A percentile compares a stretch with the other conserved stretches of the same genome.
These are phyloP conservation scores for Cryptocephalus moraei DNA, from an alignment of 2,888 invertebrate species.

Conservation along the genomic window DNA sequence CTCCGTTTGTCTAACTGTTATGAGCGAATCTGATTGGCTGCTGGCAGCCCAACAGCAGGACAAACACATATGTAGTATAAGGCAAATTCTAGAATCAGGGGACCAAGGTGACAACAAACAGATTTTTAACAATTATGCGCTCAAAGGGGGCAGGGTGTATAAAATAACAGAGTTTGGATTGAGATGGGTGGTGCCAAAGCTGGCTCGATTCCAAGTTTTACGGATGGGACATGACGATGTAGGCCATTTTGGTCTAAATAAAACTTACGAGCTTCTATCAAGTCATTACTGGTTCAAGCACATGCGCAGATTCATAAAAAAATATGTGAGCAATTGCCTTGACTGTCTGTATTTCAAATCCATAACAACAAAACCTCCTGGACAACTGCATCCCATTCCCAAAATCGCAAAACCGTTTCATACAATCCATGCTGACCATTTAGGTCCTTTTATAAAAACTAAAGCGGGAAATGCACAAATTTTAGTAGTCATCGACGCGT, in stretches of 20 bases:
- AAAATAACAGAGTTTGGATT: no score
- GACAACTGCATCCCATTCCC: not conserved
- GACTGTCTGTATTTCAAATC: not conserved
- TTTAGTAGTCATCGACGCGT: not conserved
- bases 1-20: not conserved
- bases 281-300: constrained; percentile 1
- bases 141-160: no score
- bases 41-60: no score
- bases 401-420: constrained; percentile 1
- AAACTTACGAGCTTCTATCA: no score
- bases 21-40: not conserved
- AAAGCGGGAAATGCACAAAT: not conserved
- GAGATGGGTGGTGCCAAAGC: no score
- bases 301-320: not conserved
- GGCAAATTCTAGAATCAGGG: no score
- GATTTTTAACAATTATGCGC: no score
- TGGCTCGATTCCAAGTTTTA: no score
- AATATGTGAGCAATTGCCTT: constrained; percentile 1
- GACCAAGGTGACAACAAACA: no score
- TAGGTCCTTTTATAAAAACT: constrained; percentile 2
- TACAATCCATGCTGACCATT: constrained; percentile 1
- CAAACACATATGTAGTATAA: not conserved
- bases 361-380: not conserved
- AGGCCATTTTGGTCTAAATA: no score
- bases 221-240: no score